Evolutionary conservation across 1,140 invertebrate species (phyloP).

Genomic region (Meloidogyne hapla): DNA sequence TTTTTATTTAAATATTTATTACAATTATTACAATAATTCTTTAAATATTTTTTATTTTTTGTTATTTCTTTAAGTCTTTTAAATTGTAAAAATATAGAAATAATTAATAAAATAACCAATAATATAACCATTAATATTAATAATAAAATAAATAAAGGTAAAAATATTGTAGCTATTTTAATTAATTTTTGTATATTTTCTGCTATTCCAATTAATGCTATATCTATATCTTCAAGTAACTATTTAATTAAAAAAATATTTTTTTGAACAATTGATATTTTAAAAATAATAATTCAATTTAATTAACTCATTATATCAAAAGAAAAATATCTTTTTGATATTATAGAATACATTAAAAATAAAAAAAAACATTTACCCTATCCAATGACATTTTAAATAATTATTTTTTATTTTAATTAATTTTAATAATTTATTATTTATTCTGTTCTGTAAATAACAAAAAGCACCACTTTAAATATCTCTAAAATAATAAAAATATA

Average conservation of each 20-base stretch:
- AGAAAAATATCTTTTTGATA: too few relatives aligned
- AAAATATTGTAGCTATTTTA: constrained; percentile 10
- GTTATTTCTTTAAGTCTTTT: constrained; percentile 8
- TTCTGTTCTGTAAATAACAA: too few relatives aligned
- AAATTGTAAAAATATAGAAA: constrained; percentile 26
- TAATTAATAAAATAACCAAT: constrained; percentile 20
- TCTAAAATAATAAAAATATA: too few relatives aligned
- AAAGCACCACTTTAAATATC: too few relatives aligned
- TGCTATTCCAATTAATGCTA: constrained; percentile 1
- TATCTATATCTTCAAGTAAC: constrained; percentile 21
- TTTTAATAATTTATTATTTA: too few relatives aligned
- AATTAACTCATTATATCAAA: too few relatives aligned
- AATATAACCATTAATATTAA: constrained; percentile 14
- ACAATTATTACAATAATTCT: too few relatives aligned
- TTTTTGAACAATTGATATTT: too few relatives aligned
- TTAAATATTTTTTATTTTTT: too few relatives aligned
- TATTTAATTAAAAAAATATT: background rate
- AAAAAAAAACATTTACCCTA: background rate
- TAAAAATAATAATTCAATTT: too few relatives aligned
- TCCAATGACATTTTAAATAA: constrained; percentile 17
- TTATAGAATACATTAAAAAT: too few relatives aligned
- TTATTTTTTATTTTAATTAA: background rate
- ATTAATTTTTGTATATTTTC: constrained; percentile 18
- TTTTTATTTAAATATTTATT: too few relatives aligned
- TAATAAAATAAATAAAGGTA: constrained; percentile 25